phyloP scores from a whole-genome alignment of 2,888 invertebrate genomes.

The Drosophila setosimentum region DNA sequence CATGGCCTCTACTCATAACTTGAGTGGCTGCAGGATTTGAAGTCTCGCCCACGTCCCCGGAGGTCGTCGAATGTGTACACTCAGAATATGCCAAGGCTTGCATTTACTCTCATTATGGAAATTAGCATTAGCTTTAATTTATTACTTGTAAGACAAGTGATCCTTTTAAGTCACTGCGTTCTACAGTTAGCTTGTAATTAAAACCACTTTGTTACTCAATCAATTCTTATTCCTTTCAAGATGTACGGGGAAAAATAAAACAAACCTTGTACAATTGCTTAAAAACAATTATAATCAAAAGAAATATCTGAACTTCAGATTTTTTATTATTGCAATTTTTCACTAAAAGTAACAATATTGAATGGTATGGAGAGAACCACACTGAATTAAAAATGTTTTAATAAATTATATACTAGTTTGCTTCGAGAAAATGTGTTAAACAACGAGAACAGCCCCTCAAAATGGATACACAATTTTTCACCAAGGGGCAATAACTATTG shows the following conservation, averaged over 20 bases:
- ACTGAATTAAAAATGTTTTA: not conserved
- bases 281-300: not conserved
- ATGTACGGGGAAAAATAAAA: not conserved
- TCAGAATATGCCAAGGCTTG: slow-evolving; percentile 40
- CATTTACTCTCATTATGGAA: slow-evolving; percentile 25
- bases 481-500: slow-evolving; percentile 33
- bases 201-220: not conserved
- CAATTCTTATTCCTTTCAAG: not conserved
- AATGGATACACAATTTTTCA: slow-evolving; percentile 75
- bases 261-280: not conserved
- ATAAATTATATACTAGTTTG: not conserved
- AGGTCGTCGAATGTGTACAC: slow-evolving; percentile 63
- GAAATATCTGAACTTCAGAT: not conserved
- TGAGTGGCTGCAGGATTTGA: slow-evolving; percentile 51
- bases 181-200: not conserved
- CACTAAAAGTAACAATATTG: not conserved
- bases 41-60: slow-evolving; percentile 31
- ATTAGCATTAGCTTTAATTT: slow-evolving; percentile 52
- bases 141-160: slow-evolving; percentile 10
- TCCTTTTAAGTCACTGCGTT: not conserved
- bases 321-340: not conserved
- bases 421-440: slow-evolving; percentile 1
- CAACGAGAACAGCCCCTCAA: slow-evolving; percentile 12
- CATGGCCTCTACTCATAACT: slow-evolving; percentile 23
- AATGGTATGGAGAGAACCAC: not conserved